Evolutionary conservation across 2,888 invertebrate species (phyloP), one percentile per base, ranked within the genome.

Genomic region (Epiperipatus broadwayi): DNA sequence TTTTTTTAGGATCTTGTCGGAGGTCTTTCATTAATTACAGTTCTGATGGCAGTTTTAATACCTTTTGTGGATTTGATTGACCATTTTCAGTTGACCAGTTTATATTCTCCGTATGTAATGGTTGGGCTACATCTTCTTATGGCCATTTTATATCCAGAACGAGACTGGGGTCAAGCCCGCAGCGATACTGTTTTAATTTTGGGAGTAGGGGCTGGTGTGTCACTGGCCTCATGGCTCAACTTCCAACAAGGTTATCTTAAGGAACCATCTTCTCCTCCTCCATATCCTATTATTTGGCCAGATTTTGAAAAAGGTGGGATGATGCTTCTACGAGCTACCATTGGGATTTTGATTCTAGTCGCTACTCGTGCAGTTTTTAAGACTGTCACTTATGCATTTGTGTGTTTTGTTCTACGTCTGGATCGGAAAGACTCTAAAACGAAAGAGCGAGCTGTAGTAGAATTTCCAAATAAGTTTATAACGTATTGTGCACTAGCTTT

Each of bases 141-240:
- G 50, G 72, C 83, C 44, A 66, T 77, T 29, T 75, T 72, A 54
- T 79, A 84, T 58, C 89, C 87, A 0, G 70, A 72, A 46, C 73
- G 78, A 36, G 75, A 78, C 47, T 74, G 73, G 84, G 85, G 83
- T 37, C 84, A 85, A 5, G 84, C 85, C 2, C 53, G 87, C 53
- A 83, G 84, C 18, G 87, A 89, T 59, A 87, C 87, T 1, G 73
- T 81, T 2, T 76, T 81, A 69, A 76, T 85, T 47, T 68, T 85
- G 46, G 79, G 78, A 39, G 78, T 79, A 4, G 75, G 75, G 47
- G 70, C 73, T 2, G 85, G 85, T 35, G 68, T 83, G 43, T 69
- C 75, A 34, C 58, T 71, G 2, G 85, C 83, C 15, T 71, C 79
- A 4, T 85, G 84, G 85, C 61, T 77, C 28, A 80, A 80, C 62